Evolutionary conservation across 2,113 vertebrate genomes (phyloP).

Genomic region (Petromus typicus): DNA sequence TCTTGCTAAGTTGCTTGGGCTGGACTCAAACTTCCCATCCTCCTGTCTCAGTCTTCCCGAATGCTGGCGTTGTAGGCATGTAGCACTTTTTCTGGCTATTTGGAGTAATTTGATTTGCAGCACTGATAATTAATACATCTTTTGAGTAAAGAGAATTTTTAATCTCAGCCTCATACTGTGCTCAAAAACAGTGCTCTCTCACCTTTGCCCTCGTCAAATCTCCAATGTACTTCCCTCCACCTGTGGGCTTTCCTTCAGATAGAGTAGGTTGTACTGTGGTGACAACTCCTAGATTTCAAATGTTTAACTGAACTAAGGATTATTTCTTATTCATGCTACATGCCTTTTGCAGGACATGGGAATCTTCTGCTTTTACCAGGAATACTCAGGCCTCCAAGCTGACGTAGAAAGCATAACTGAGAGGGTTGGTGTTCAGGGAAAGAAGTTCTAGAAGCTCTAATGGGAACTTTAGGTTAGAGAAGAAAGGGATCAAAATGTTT

Average conservation of each 20-base stretch:
- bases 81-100: background rate
- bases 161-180: background rate
- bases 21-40: background rate
- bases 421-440: background rate
- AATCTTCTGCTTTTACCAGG: background rate
- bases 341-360: background rate
- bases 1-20: background rate
- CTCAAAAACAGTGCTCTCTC: background rate
- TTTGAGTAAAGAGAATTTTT: background rate
- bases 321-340: background rate
- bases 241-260: background rate
- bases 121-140: background rate
- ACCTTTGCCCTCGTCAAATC: rapidly evolving
- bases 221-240: background rate
- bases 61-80: background rate
- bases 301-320: background rate
- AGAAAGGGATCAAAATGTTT: background rate
- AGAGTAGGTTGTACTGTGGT: background rate
- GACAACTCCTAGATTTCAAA: background rate
- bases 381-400: background rate
- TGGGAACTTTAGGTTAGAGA: background rate
- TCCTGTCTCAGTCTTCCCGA: background rate
- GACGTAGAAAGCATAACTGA: background rate
- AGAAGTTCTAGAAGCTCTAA: background rate
- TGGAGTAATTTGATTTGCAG: background rate